Base-by-base conservation (phyloP, 2,888 invertebrate genomes). In the Tyria jacobaeae region DNA sequence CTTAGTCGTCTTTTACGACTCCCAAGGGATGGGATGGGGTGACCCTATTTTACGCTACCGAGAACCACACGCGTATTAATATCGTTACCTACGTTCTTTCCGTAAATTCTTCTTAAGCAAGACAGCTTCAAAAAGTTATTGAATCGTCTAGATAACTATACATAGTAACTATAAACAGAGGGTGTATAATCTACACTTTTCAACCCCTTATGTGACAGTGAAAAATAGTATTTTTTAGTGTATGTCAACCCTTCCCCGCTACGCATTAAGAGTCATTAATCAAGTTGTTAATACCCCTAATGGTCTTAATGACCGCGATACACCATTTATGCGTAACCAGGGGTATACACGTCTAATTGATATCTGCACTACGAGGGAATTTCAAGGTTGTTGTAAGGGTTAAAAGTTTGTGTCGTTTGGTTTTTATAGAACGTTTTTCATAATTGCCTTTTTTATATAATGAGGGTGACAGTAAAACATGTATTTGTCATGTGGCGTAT, bases 221-320 rank as follows among this genome's bases (percentile, higher is more conserved):
- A 56, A 56, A 31, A 54, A 44, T 17, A 24, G 27, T 12, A 25
- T 25, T 47, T 44, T 51, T 72, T 76, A 66, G 41, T 73, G 65
- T 75, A 60, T 73, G 71, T 49, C 69, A 77, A 77, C 75, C 75
- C 75, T 77, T 75, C 57, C 27, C 31, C 50, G 44, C 48, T 44
- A 57, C 49, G 61, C 63, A 60, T 68, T 66, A 51, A 58, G 60
- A 62, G 50, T 74, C 75, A 78, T 78, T 76, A 77, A 77, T 78
- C 78, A 77, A 70, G 66, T 66, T 51, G 69, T 71, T 76, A 73
- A 70, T 70, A 68, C 72, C 62, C 54, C 70, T 73, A 72, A 75
- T 76, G 70, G 71, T 62, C 59, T 48, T 70, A 77, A 73, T 71
- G 71, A 72, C 68, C 71, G 74, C 62, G 70, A 68, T 66, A 68